Base-by-base conservation (phyloP, 2,797 vertebrate species). In the Chelonia mydas region DNA sequence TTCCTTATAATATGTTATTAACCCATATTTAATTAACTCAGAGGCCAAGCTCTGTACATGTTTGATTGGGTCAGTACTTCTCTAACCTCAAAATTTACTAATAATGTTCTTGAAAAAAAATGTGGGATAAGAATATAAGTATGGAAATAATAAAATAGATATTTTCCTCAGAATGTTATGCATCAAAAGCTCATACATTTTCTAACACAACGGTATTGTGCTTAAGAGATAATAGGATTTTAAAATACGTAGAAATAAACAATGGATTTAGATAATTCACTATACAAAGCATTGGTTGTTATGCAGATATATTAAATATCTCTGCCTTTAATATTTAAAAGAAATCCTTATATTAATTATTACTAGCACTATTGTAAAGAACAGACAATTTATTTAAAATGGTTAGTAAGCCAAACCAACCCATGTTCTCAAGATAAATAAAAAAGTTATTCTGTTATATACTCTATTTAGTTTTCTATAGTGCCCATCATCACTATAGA, bases 1-100 rank as follows among this genome's bases (percentile, higher is more conserved):
- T 98, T 98, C 98, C 98, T 98, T 97, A 98, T 97, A 98, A 99
- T 98, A 98, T 98, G 98, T 98, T 98, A 98, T 99, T 99, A 99
- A 98, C 98, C 98, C 97, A 92, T 98, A 98, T 98, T 99, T 98
- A 98, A 99, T 98, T 98, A 98, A 98, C 98, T 98, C 84, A 12
- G 94, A 98, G 97, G 96, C 98, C 97, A 97, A 97, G 94, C 96
- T 98, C 96, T 94, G 94, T 98, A 98, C 94, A 93, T 97, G 96
- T 98, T 98, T 98, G 98, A 98, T 97, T 97, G 97, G 98, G 98
- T 98, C 98, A 98, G 97, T 97, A 98, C 97, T 98, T 97, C 97
- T 95, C 86, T 97, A 97, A 97, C 98, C 97, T 98, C 95, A 97
- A 96, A 97, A 98, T 98, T 98, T 98, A 97, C 97, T 98, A 98